Evolutionary conservation across 2,113 vertebrate species (phyloP), one percentile per base, ranked within the genome.

Genomic region (Phalacrocorax pelagicus): DNA sequence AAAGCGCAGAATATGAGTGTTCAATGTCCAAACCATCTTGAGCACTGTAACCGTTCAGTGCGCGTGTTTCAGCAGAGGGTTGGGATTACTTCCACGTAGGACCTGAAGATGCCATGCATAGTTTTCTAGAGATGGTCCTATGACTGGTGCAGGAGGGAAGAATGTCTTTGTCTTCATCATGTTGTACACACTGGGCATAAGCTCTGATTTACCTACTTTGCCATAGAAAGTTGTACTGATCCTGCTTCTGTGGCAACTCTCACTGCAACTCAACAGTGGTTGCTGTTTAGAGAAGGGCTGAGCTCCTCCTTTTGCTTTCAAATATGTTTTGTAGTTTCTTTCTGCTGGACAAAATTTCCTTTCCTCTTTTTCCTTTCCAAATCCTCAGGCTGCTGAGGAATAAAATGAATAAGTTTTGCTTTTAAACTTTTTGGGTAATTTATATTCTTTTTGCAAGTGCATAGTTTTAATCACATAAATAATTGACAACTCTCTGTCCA

Each of bases 381-480:
- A 44, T 12, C 79, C 3, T 69, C 42, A 57, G 44, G 63, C 19
- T 63, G 27, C 16, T n/a, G 19, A 34, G 32, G 12, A 91, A 87
- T 66, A 80, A 92, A 96, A 81, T 17, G 7, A 78, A 46, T 29
- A n/a, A 72, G 26, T 52, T 80, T 69, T 80, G 32, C 1, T 94
- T 90, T 88, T 40, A 85, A 81, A 42, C 5, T 51, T 73, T 91
- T 95, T 80, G 29, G 20, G 27, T 21, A 86, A 71, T 81, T 90
- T 75, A 46, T 73, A 44, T 66, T 63, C 8, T 86, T 84, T 90
- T 86, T 85, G 12, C 8, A 81, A 73, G 6, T 20, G 15, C 36
- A 32, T 10, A 40, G 11, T 71, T 96, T 80, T 92, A 92, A 95
- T 85, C 19, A 38, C 15, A 44, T 55, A 84, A 89, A 85, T 87